Evolutionary conservation across 1,140 invertebrate species (phyloP), one percentile per base, ranked within the genome.

Genomic region (Diabrotica undecimpunctata): DNA sequence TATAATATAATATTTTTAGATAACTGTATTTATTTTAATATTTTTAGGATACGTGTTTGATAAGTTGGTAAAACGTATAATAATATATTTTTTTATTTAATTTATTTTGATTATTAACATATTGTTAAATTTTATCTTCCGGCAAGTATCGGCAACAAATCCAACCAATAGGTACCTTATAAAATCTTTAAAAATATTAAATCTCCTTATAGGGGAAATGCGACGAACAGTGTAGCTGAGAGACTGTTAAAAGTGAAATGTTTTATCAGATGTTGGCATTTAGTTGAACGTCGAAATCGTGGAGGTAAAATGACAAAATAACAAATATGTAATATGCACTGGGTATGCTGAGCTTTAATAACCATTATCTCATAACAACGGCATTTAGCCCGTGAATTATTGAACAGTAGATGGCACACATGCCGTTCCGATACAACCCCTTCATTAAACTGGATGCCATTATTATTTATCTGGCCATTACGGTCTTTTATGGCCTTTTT

Each of bases 361-460:
- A 68, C 70, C 68, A 72, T 72, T 72, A 72, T 72, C 70, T 72
- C 70, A 72, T 72, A 72, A 72, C 70, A 60, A 62, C 63, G 66
- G 66, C 65, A 70, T 72, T 72, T 72, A 68, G 68, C 63, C 66
- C 39, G 67, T 72, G 68, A 72, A 72, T 70, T 72, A 72, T 72
- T 72, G 70, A 70, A 69, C 70, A 68, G 59, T 67, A 62, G 52
- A 67, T 67, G 62, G 64, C 68, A 66, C 66, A 70, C 70, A 72
- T 72, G 70, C 70, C 53, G 61, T 54, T 62, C 37, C 61, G 61
- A 62, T 62, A 62, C 52, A 62, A 62, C 53, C 61, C 61, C 46
- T 62, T 62, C 61, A 62, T 62, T 62, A 62, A 62, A 50, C 61
- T 62, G 53, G 12, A 62, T 54, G 51, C 52, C 53, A 50, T 62